Base-by-base conservation (phyloP, 92 coral and sea anemone species). In the Epizoanthus rinbou region DNA sequence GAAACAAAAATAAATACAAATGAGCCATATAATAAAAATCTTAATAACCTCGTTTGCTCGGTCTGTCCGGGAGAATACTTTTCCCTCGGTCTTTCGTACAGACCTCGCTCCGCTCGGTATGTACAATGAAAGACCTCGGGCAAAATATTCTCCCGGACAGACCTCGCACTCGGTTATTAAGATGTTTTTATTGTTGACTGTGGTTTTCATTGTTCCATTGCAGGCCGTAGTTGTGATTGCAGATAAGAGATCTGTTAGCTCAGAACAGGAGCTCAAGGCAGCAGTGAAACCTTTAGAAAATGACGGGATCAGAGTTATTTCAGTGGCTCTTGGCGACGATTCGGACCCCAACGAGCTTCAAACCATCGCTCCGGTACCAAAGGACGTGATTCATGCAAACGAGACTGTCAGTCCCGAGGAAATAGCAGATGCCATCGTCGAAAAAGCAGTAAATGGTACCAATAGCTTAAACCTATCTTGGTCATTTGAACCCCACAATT, bases 181-280 rank as follows among this genome's bases (percentile, higher is more conserved):
- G n/a, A n/a, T n/a, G n/a, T n/a, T n/a, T 50, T 50, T 50, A 50
- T 50, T 50, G 54, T 13, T 50, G 54, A 50, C 54, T 6, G 14
- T 50, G 11, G 16, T 75, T 62, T 21, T 78, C 8, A 3, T 19
- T 6, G 43, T 2, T 67, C 22, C 5, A 11, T 9, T 7, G 3
- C 64, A 87, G 80, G 87, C 76, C 25, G 60, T 87, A 19, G 84
- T 87, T 18, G 84, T 87, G n/a, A 75, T 87, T 58, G 39, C 90
- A 65, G 82, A 78, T 57, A 78, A 60, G 22, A 54, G 71, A 21
- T 78, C 82, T 11, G 57, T 22, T 35, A 78, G 82, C 24, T 33
- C 80, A 45, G 75, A 83, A 22, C 80, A 83, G 8, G 79, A 83
- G 14, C 64, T 87, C 19, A 47, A 54, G 47, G n/a, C 64, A 35